Conservation (phyloP, 1,140 invertebrate species). For the Solenopsis fugax region DNA sequence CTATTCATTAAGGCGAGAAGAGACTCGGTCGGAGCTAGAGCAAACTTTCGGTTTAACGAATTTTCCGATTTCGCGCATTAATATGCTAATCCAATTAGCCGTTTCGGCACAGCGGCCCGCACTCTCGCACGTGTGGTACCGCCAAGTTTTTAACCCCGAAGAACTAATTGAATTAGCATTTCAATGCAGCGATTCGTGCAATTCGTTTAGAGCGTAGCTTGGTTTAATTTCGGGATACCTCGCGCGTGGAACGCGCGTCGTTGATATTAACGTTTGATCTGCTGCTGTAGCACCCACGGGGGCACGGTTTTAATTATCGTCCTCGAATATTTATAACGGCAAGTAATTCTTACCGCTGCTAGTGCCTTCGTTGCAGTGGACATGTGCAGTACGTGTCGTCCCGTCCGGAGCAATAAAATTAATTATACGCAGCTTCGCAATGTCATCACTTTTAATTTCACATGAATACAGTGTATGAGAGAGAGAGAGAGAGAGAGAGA, state of each 20-base stretch:
- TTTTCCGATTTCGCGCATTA: conserved; percentile 67
- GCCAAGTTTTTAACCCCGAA: conserved; percentile 63
- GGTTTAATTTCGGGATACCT: conserved; percentile 54
- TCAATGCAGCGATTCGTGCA: conserved; percentile 68
- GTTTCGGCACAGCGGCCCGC: conserved; percentile 55
- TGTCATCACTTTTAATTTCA: conserved; percentile 57
- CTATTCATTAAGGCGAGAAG: conserved; percentile 72
- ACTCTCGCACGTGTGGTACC: conserved; percentile 57
- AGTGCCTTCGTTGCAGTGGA: not conserved
- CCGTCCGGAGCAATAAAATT: conserved; percentile 50
- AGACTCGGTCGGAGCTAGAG: conserved; percentile 42
- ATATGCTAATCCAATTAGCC: conserved; percentile 63
- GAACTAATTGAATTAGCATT: conserved; percentile 71
- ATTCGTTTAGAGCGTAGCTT: conserved; percentile 57
- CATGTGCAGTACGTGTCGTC: conserved; percentile 39
- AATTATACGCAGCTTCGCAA: conserved; percentile 43
- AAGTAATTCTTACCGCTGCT: conserved; percentile 59
- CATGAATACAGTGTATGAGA: not conserved
- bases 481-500: not conserved
- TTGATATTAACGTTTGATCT: conserved; percentile 73
- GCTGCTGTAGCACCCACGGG: conserved; percentile 41
- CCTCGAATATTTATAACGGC: conserved; percentile 66
- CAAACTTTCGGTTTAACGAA: conserved; percentile 48
- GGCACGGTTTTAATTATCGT: conserved; percentile 67
- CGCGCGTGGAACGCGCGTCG: conserved; percentile 41